A percentile compares a stretch with the other conserved stretches of the same genome.
These are phyloP conservation scores for Temnothorax ravouxi DNA, from an alignment of 2,888 invertebrate genomes.

Conservation along the genomic window DNA sequence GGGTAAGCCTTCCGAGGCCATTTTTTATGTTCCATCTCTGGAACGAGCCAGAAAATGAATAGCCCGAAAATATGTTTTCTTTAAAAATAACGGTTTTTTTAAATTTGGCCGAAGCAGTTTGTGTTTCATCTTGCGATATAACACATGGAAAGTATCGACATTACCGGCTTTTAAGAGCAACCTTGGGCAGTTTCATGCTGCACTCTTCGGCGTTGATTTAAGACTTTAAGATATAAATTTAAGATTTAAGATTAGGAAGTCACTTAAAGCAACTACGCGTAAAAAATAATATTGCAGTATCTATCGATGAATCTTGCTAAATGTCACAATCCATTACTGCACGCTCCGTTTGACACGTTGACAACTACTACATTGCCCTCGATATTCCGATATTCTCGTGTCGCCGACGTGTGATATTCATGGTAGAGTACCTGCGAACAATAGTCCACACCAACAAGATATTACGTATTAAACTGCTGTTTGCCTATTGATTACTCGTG, in stretches of 20 bases:
- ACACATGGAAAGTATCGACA: background rate
- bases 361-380: conserved; percentile 61
- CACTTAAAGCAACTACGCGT: background rate
- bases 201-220: background rate
- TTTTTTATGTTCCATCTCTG: conserved; percentile 37
- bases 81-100: conserved; percentile 36
- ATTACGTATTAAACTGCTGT: conserved; percentile 50
- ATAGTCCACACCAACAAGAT: conserved; percentile 45
- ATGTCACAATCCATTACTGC: conserved; percentile 50
- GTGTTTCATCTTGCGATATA: conserved; percentile 17
- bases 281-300: conserved; percentile 22
- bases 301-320: conserved; percentile 43
- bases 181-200: background rate
- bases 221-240: conserved; percentile 7
- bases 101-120: background rate
- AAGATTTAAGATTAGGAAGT: background rate
- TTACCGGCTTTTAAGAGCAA: background rate
- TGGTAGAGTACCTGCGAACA: conserved; percentile 41
- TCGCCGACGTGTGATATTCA: conserved; percentile 60
- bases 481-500: conserved; percentile 35
- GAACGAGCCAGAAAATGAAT: conserved; percentile 20
- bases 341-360: conserved; percentile 64
- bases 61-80: conserved; percentile 34
- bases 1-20: conserved; percentile 13
- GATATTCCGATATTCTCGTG: conserved; percentile 66